Base-by-base conservation (phyloP, 2,888 invertebrate genomes). In the Athalia rosae region DNA sequence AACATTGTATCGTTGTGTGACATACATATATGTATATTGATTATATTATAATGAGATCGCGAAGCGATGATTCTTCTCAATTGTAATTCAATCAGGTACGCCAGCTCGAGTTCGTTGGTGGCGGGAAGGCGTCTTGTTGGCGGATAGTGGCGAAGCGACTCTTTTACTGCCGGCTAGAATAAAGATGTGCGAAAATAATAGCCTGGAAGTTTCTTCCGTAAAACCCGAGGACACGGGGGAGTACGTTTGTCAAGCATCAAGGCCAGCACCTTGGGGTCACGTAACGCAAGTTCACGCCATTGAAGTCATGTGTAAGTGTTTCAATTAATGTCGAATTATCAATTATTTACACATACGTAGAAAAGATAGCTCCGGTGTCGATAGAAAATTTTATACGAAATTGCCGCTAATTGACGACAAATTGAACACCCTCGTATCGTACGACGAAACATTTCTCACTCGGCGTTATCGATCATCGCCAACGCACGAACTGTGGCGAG, bases 251-350 rank as follows among this genome's bases (percentile, higher is more conserved):
- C 94, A 94, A 90, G 93, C 92, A 79, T 87, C 93, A 11, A 90
- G 94, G 28, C 92, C 93, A 0, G 92, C 92, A 48, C 94, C 94
- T 2, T 94, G 93, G 94, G 92, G 93, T 0, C 92, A 93, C 0
- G 92, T 95, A n/a, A 91, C 92, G 59, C 96, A 96, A 88, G 92
- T 93, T 3, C 95, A 96, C 85, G 93, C 94, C 28, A 95, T 96
- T 81, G 94, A 95, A 92, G 96, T 96, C 3, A 92, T 95, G 87
- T 94, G 95, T 95, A 90, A 93, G 94, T 92, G 81, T 45, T 50
- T 50, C 28, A 62, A 62, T 62, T 9, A 28, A 28, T 28, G 28
- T 28, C 28, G 28, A 28, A 28, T 28, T 28, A 28, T 28, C 28
- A 28, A 28, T 28, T 28, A 28, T 28, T 28, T 28, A 28, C 28